Percentiles rank a stretch among this genome's conserved stretches.
These are phyloP conservation scores for Ictidomys tridecemlineatus DNA, from an alignment of 2,113 vertebrate species.

Conservation along the genomic window DNA sequence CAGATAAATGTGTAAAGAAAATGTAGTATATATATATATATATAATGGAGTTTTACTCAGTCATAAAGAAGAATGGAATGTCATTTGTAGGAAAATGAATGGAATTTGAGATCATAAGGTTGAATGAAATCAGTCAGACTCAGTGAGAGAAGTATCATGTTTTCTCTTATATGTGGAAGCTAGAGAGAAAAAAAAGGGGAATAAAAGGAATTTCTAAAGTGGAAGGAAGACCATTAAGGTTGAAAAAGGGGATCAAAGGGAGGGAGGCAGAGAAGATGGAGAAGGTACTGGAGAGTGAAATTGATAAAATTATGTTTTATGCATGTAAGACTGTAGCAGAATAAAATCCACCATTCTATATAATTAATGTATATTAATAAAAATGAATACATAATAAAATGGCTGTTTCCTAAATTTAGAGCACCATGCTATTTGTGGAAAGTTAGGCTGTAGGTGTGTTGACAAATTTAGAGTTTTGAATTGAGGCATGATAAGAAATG, in stretches of 20 bases:
- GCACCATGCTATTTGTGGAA: background rate
- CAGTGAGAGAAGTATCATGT: background rate
- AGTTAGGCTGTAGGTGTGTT: background rate
- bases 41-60: background rate
- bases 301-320: background rate
- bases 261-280: background rate
- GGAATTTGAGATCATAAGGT: background rate
- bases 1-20: background rate
- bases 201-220: background rate
- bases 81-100: background rate
- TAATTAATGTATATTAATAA: background rate
- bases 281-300: background rate
- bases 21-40: background rate
- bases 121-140: background rate
- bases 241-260: background rate
- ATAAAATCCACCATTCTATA: background rate
- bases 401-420: background rate
- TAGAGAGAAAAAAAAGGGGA: background rate
- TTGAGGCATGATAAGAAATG: background rate
- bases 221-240: background rate
- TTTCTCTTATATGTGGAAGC: background rate
- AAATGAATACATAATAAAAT: background rate
- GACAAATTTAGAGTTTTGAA: slow-evolving; percentile 12
- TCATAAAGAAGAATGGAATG: background rate
- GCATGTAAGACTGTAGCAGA: background rate